phyloP scores from a whole-genome alignment of 2,113 vertebrate species.

The Physeter macrocephalus region DNA sequence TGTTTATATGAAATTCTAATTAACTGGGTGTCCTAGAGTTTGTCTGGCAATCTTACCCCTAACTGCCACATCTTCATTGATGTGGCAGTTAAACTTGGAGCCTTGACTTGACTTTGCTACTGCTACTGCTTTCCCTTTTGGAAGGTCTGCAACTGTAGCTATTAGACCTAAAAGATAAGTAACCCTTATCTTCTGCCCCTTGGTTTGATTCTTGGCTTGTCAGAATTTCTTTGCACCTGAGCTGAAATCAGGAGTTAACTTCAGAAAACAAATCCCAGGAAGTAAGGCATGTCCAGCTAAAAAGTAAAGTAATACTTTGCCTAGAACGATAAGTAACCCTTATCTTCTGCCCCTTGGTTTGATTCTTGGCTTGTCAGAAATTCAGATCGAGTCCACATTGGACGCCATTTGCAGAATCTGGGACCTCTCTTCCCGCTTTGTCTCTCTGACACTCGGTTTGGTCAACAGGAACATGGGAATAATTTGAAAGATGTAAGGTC shows the following conservation, averaged over 20 bases:
- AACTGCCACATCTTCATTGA: background rate
- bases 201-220: slow-evolving; percentile 11
- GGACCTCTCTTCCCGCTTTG: background rate
- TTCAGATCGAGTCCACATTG: background rate
- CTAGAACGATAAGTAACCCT: background rate
- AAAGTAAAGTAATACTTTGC: background rate
- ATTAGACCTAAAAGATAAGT: background rate
- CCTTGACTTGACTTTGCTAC: background rate
- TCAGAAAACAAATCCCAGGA: slow-evolving; percentile 1
- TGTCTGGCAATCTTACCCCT: background rate
- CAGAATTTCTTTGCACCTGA: background rate
- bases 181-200: background rate
- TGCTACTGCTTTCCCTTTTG: background rate
- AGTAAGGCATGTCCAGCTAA: background rate
- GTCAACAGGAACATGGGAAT: background rate
- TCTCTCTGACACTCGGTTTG: background rate
- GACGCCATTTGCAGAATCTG: background rate
- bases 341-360: background rate
- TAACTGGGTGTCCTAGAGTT: background rate
- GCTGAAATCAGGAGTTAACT: background rate
- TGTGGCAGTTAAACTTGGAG: background rate
- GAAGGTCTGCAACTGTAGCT: background rate
- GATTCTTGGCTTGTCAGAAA: background rate
- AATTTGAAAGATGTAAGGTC: background rate
- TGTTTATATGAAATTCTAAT: slow-evolving; percentile 2